A percentile compares a stretch with the other conserved stretches of the same genome.
phyloP scores from a whole-genome alignment of 2,797 vertebrate species.

The Podarcis lilfordi region DNA sequence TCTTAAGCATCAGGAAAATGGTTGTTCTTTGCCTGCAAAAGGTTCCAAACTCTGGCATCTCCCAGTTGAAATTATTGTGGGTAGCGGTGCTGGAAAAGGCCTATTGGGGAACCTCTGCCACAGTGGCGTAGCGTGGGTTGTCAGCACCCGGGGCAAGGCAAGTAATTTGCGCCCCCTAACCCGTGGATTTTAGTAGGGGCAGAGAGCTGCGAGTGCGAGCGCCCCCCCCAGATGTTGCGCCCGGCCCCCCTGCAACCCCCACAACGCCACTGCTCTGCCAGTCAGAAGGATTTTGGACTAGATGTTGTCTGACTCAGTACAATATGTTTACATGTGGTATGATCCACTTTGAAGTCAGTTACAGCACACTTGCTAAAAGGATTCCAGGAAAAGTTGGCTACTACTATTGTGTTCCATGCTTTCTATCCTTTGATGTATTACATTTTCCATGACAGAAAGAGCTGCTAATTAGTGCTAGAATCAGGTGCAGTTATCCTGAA shows the following conservation, averaged over 20 bases:
- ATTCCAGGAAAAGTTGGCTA: not conserved
- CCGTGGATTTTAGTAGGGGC: no score
- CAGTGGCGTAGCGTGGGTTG: no score
- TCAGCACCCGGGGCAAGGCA: no score
- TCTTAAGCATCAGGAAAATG: not conserved
- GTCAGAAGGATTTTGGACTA: not conserved
- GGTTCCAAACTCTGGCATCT: not conserved
- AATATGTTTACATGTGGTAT: not conserved
- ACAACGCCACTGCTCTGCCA: not conserved
- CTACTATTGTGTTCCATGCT: not conserved
- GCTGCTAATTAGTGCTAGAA: not conserved
- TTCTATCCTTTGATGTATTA: not conserved
- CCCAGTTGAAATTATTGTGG: not conserved
- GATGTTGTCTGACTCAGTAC: not conserved
- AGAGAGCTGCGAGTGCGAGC: no score
- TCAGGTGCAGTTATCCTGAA: not conserved
- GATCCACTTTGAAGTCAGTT: not conserved
- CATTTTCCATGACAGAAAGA: not conserved
- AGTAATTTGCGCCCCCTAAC: no score
- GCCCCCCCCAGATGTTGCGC: no score
- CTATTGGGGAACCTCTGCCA: not conserved
- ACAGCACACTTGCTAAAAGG: not conserved
- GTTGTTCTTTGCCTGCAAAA: not conserved
- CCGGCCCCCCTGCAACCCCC: no score
- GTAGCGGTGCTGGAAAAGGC: not conserved